A percentile compares a stretch with the other conserved stretches of the same genome.
Evolutionary conservation across 1,140 invertebrate species (phyloP).

Genomic region (Brachionus koreanus): DNA sequence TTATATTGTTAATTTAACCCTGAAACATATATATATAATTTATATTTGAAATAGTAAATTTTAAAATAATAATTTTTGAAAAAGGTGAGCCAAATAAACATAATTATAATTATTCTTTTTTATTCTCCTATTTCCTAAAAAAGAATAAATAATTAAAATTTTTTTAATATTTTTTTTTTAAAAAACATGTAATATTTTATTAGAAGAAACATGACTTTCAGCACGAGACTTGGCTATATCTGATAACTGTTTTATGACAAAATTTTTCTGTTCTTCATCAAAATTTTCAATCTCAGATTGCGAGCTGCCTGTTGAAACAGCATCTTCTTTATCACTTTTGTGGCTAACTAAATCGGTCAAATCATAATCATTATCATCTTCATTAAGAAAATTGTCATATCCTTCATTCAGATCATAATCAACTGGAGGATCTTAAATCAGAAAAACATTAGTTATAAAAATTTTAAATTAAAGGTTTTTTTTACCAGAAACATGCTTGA

Average conservation of each 20-base stretch:
- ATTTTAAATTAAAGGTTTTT: background rate
- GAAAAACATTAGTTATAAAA: background rate
- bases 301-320: background rate
- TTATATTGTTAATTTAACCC: too few relatives aligned
- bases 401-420: background rate
- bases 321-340: background rate
- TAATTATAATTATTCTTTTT: background rate
- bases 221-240: background rate
- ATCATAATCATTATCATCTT: background rate
- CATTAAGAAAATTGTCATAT: background rate
- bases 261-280: conserved; percentile 6
- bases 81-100: too few relatives aligned
- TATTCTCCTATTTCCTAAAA: background rate
- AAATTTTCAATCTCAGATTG: background rate
- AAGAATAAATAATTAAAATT: background rate
- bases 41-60: too few relatives aligned
- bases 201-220: background rate
- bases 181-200: background rate
- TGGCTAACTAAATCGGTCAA: background rate
- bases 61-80: too few relatives aligned
- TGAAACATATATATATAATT: too few relatives aligned
- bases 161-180: background rate
- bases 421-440: background rate
- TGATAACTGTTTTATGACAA: background rate
- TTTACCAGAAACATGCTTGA: background rate